A percentile compares a stretch with the other conserved stretches of the same genome.
Conservation (phyloP, 2,113 vertebrate genomes). For the Tinamus guttatus region DNA sequence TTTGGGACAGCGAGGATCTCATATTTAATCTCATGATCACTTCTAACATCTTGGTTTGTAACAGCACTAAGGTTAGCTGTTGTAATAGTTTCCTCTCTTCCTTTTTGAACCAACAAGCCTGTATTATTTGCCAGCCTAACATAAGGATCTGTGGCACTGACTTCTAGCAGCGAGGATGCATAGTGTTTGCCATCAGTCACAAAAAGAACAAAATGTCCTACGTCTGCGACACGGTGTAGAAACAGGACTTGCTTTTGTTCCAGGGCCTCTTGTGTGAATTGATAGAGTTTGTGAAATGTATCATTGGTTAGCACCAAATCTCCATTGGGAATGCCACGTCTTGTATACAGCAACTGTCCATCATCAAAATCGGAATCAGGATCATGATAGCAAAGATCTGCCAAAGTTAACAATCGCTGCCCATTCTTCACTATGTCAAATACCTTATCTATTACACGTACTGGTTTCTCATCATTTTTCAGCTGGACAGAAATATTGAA, state of each 20-base stretch:
- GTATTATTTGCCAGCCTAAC: conserved; percentile 84
- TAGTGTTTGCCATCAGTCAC: conserved; percentile 90
- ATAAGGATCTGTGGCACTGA: conserved; percentile 85
- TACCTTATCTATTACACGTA: conserved; percentile 83
- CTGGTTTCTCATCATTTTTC: conserved; percentile 90
- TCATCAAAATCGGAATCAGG: conserved; percentile 89
- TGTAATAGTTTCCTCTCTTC: conserved; percentile 75
- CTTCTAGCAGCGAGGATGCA: conserved; percentile 85
- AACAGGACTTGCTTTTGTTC: conserved; percentile 85
- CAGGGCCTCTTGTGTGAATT: conserved; percentile 88
- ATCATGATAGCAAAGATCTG: conserved; percentile 88
- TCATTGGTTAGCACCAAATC: conserved; percentile 86
- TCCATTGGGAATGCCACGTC: conserved; percentile 87
- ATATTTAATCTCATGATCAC: conserved; percentile 79
- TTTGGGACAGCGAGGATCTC: conserved; percentile 77
- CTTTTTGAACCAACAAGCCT: conserved; percentile 87
- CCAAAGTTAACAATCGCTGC: conserved; percentile 84
- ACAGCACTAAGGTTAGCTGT: conserved; percentile 81
- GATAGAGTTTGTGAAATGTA: conserved; percentile 83
- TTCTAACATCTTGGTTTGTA: conserved; percentile 89
- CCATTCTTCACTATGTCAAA: conserved; percentile 85
- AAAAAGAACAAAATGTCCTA: conserved; percentile 88
- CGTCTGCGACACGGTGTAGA: conserved; percentile 81
- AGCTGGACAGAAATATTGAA: conserved; percentile 86
- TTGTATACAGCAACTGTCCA: conserved; percentile 84